These are phyloP conservation scores for Thecocarcelia acutangulata DNA, from an alignment of 2,888 invertebrate species.

Conservation along the genomic window DNA sequence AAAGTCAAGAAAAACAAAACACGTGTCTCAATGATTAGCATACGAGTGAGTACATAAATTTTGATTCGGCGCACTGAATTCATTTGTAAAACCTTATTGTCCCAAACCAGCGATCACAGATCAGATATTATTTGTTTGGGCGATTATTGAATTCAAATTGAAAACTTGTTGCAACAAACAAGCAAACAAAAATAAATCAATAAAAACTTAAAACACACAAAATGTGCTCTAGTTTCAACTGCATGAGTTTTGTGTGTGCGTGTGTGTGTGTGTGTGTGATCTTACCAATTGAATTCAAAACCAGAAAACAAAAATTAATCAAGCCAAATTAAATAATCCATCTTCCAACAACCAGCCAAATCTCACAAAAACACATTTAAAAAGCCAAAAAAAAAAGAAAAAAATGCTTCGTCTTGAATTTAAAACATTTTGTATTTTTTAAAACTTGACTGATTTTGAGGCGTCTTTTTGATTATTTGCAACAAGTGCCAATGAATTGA, in stretches of 20 bases:
- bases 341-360: conserved; percentile 13
- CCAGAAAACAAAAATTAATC: conserved; percentile 38
- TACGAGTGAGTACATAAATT: conserved; percentile 2
- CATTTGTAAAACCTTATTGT: conserved; percentile 12
- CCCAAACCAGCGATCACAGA: conserved; percentile 17
- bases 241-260: no score
- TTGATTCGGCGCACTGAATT: background rate
- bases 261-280: background rate
- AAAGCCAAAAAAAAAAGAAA: no score
- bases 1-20: background rate
- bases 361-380: background rate
- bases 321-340: conserved; percentile 46
- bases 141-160: background rate
- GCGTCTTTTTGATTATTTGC: conserved; percentile 13
- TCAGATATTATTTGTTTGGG: background rate
- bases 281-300: conserved; percentile 30
- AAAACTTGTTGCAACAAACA: conserved; percentile 20
- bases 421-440: conserved; percentile 24
- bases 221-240: conserved; percentile 40
- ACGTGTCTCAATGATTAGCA: background rate
- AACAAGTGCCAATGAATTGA: conserved; percentile 50
- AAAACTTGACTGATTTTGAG: conserved; percentile 38
- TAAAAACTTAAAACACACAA: background rate
- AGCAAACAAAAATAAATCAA: background rate
- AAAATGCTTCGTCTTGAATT: conserved; percentile 22